Evolutionary conservation across 2,113 vertebrate genomes (phyloP), one percentile per base, ranked within the genome.

Genomic region (Zeus faber): DNA sequence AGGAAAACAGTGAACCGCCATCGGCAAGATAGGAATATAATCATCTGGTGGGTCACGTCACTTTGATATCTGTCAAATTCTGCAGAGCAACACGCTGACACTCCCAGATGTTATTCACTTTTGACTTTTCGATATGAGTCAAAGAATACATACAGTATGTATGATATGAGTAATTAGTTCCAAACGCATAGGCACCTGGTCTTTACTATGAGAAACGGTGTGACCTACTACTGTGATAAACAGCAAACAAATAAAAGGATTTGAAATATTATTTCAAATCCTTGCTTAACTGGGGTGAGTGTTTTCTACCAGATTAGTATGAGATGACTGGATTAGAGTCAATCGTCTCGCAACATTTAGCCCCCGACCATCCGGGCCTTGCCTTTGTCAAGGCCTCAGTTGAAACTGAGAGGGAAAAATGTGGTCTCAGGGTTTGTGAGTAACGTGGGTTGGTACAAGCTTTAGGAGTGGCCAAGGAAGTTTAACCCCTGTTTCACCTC

Each of bases 241-340:
- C 21, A 11, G 23, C 49, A 44, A 51, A 46, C 43, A 56, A 51
- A 71, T 62, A 37, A 2, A n/a, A n/a, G n/a, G n/a, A n/a, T n/a
- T n/a, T n/a, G n/a, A n/a, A n/a, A n/a, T n/a, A 14, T 37, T 33
- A 7, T 33, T 11, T 33, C 31, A 2, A 11, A 10, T 33, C n/a
- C 33, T 14, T n/a, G n/a, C n/a, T n/a, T n/a, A n/a, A n/a, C 33
- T n/a, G 33, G 33, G 13, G 33, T n/a, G 27, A 5, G 27, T 29
- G 27, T 29, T 5, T 29, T 4, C 71, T 67, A 60, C 43, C 66
- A 81, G 67, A 75, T 85, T 79, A 71, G 70, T 64, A 65, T 80
- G 69, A 71, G 48, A 73, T 85, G 58, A 61, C 68, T 52, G 56
- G 79, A 77, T 74, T 70, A 77, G 35, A 14, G 68, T 27, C 23